These are phyloP conservation scores for Sapayoa aenigma DNA, from an alignment of 2,113 vertebrate genomes.

Conservation along the genomic window DNA sequence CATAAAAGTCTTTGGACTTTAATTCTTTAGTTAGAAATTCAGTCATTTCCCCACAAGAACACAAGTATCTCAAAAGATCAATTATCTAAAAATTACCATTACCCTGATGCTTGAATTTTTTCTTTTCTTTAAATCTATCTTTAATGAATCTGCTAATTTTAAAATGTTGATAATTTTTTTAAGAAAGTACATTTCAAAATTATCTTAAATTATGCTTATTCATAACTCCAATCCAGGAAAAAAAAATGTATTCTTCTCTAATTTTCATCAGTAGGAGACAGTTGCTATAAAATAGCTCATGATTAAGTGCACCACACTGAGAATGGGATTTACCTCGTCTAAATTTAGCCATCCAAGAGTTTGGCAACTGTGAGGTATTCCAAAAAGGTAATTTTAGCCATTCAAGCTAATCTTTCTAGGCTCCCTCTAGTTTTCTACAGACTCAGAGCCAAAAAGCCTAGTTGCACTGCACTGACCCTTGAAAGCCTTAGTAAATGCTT, in stretches of 20 bases:
- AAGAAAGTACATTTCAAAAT: not conserved
- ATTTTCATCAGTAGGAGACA: not conserved
- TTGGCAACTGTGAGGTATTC: not conserved
- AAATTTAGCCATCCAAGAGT: not conserved
- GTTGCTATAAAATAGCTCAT: not conserved
- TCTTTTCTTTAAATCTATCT: not conserved
- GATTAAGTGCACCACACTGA: not conserved
- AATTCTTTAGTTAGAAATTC: not conserved
- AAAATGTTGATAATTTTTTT: not conserved
- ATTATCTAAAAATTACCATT: not conserved
- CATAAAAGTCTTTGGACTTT: not conserved
- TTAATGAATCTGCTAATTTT: not conserved
- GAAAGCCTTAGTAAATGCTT: not conserved
- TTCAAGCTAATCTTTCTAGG: not conserved
- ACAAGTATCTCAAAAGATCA: not conserved
- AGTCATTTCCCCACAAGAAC: not conserved
- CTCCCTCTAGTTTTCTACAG: not conserved
- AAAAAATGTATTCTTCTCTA: not conserved
- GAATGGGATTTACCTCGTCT: not conserved
- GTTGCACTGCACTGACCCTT: not conserved
- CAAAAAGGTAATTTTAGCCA: not conserved
- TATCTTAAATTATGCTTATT: not conserved
- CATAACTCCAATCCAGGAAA: not conserved
- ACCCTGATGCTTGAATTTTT: not conserved
- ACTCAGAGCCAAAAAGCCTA: not conserved